Evolutionary conservation across 2,888 invertebrate genomes (phyloP), one percentile per base, ranked within the genome.

Genomic region (Torymus auratus): DNA sequence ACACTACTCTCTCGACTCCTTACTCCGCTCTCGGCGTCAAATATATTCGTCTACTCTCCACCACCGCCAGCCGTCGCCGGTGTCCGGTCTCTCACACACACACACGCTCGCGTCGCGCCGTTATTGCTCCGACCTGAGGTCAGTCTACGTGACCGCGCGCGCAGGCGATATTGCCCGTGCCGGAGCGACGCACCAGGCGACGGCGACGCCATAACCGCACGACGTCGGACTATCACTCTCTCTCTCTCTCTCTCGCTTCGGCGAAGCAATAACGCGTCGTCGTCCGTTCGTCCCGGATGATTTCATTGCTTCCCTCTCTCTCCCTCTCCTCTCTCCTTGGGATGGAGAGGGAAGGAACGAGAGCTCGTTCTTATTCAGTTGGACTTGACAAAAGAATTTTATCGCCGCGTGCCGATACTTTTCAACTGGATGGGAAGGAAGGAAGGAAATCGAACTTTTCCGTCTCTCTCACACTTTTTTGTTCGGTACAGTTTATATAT

Each of bases 91-190:
- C 41, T 41, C 41, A 7, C 41, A 7, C 41, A 7, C 41, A 7
- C 41, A 7, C 28, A 5, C 5, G 3, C 28, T 28, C 28, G 3
- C 41, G 41, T 41, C 41, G 41, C 41, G 85, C 87, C 89, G 88
- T 90, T 89, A 90, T 90, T 90, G 89, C 90, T 86, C 86, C 86
- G 85, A 87, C 87, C 88, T 89, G 90, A 89, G 90, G 90, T 91
- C 90, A 89, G 90, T 90, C 89, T 89, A 90, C 90, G 90, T 90
- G 90, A 90, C 85, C 88, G 77, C 82, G 56, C 70, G 73, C 41
- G 41, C 41, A 41, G 7, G 41, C 87, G 89, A 90, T 90, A 90
- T 89, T 89, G 88, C 88, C 85, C 84, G 85, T 83, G 52, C 52
- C 52, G 20, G n/a, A 14, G 50, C 20, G 14, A 11, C 71, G 65